phyloP scores from a whole-genome alignment of 2,113 vertebrate species.

The Thalassoma bifasciatum region DNA sequence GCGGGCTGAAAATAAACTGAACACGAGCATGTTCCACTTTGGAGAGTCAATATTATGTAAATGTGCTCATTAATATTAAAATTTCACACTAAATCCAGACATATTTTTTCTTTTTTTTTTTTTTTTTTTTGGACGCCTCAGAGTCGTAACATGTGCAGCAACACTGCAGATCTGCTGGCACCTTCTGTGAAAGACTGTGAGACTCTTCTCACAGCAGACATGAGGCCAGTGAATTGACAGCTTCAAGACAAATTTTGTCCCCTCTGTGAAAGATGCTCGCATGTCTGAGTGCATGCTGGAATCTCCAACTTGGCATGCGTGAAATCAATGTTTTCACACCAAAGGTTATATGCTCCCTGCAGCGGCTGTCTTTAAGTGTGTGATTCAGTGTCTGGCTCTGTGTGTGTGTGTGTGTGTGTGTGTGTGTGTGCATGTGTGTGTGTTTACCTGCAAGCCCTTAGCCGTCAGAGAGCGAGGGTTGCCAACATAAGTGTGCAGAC shows the following conservation, averaged over 20 bases:
- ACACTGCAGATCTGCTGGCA: constrained; percentile 37
- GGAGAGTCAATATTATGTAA: constrained; percentile 14
- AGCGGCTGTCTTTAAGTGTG: constrained; percentile 36
- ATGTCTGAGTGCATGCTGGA: constrained; percentile 49
- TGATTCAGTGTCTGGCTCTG: constrained; percentile 7
- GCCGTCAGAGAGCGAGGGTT: constrained; percentile 83
- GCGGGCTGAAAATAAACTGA: not conserved
- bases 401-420: constrained; percentile 18
- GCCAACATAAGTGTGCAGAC: constrained; percentile 90
- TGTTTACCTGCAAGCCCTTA: constrained; percentile 90
- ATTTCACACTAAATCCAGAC: not conserved
- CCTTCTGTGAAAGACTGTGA: constrained; percentile 16
- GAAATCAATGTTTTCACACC: constrained; percentile 77
- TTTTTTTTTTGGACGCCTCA: not conserved
- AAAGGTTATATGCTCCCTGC: constrained; percentile 63
- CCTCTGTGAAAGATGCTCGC: constrained; percentile 38
- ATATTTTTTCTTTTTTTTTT: not conserved
- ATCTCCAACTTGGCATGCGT: constrained; percentile 61
- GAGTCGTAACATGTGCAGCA: constrained; percentile 41
- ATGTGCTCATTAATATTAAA: constrained; percentile 36
- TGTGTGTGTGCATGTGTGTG: constrained; percentile 34
- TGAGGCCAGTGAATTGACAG: constrained; percentile 42
- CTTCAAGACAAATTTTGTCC: constrained; percentile 52
- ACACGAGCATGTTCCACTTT: not conserved
- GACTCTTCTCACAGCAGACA: constrained; percentile 29